Evolutionary conservation across 2,888 invertebrate genomes (phyloP), one percentile per base, ranked within the genome.

Genomic region (Coenonympha arcania): DNA sequence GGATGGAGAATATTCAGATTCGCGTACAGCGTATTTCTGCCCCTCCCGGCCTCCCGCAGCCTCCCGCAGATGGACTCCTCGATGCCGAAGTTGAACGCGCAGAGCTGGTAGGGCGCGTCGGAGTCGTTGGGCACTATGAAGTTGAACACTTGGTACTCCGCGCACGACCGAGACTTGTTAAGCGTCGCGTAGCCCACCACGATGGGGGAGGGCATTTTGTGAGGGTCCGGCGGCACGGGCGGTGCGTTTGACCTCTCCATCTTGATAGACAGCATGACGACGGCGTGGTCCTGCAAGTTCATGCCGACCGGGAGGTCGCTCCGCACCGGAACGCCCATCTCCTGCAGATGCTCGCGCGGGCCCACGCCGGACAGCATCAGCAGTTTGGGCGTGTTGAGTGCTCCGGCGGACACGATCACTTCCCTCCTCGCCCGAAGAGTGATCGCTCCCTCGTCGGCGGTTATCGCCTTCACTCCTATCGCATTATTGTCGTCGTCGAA

Each of bases 81-180:
- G 87, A 54, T 89, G 76, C 16, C 84, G 73, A 63, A 74, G 79
- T 67, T 89, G 88, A 31, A 89, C 77, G 47, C 13, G 15, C 62
- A 64, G 1, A 64, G 20, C 22, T 50, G 33, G 6, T 54, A 34
- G 1, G 39, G 30, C 26, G 13, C 18, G 6, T 18, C 3, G 1
- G 56, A 43, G 11, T 50, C 50, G 19, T 52, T 45, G 22, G 48
- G 42, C 16, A 56, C 11, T 8, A 56, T 20, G 48, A 55, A 46
- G 30, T 53, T 68, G 3, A 58, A 43, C 8, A 54, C 57, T 41
- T 62, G 63, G 31, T 68, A 74, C 16, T 66, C 66, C 4, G 73
- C 62, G 24, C 53, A 61, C 0, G 57, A 41, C 49, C 62, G 57
- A 2, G 56, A 50, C 15, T 59, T 58, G 39, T 71, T 60, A 6